Evolutionary conservation across 2,113 vertebrate genomes (phyloP).

Genomic region (Chroicocephalus ridibundus): DNA sequence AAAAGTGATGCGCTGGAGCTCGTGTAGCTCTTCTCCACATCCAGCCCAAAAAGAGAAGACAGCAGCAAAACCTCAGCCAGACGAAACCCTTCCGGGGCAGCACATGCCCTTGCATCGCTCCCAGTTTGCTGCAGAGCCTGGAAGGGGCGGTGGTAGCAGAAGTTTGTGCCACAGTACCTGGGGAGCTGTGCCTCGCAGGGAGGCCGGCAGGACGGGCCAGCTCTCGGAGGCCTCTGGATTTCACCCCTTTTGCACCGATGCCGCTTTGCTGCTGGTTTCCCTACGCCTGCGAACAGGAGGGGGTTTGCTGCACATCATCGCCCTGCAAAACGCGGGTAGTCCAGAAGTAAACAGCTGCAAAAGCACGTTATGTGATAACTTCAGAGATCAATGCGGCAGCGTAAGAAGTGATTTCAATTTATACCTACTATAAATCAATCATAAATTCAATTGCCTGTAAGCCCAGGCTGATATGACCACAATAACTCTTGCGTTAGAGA

Average conservation of each 20-base stretch:
- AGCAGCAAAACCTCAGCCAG: not conserved
- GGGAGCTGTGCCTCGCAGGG: not conserved
- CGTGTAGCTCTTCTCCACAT: not conserved
- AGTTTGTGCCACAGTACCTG: not conserved
- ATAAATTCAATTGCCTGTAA: not conserved
- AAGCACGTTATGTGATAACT: not conserved
- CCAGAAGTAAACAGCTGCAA: not conserved
- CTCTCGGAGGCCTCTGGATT: not conserved
- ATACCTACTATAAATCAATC: not conserved
- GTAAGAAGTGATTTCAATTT: not conserved
- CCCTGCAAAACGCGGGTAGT: not conserved
- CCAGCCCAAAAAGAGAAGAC: not conserved
- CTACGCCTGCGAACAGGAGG: not conserved
- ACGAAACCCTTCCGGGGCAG: not conserved
- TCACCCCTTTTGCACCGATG: not conserved
- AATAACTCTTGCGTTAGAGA: not conserved
- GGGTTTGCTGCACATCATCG: not conserved
- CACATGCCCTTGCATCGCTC: not conserved
- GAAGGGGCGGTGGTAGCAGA: not conserved
- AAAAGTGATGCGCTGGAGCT: accelerated
- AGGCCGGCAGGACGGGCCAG: not conserved
- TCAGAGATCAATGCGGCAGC: not conserved
- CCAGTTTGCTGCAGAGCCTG: not conserved
- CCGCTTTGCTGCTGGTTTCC: not conserved
- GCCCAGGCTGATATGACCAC: not conserved